A percentile compares a stretch with the other conserved stretches of the same genome.
Conservation (phyloP, 1,140 invertebrate species). For the Hesperophylax magnus region DNA sequence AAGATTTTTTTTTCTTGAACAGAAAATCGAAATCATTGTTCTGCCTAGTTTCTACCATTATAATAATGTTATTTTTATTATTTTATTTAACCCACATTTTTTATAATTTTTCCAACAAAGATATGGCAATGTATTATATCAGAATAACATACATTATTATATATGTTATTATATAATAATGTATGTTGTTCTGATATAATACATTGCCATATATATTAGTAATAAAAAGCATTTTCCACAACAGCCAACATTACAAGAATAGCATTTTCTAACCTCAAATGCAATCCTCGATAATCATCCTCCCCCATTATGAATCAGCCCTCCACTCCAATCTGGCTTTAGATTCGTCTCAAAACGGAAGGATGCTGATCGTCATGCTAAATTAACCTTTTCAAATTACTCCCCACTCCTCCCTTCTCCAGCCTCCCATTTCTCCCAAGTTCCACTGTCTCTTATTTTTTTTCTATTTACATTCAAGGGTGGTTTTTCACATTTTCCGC, state of each 20-base stretch:
- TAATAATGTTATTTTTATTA: no score
- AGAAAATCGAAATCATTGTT: no score
- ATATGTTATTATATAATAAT: no score
- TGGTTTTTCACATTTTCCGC: slow-evolving; percentile 31
- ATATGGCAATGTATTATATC: no score
- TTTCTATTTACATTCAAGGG: slow-evolving; percentile 51
- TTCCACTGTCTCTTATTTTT: slow-evolving; percentile 45
- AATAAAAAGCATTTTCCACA: no score
- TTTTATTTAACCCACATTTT: no score
- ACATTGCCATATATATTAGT: no score
- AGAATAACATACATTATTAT: no score
- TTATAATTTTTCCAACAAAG: no score
- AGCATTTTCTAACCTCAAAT: neutral
- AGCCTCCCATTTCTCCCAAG: slow-evolving; percentile 12
- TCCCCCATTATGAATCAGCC: slow-evolving; percentile 15
- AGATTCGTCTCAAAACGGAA: slow-evolving; percentile 39
- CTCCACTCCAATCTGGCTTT: slow-evolving; percentile 14
- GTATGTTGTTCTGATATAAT: no score
- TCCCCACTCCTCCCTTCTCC: neutral
- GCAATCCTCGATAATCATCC: slow-evolving; percentile 29
- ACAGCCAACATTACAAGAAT: neutral
- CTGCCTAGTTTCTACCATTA: no score
- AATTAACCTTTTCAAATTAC: slow-evolving; percentile 43
- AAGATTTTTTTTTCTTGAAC: no score
- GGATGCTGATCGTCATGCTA: slow-evolving; percentile 25